Evolutionary conservation across 2,797 vertebrate species (phyloP).

Genomic region (Varecia variegata): DNA sequence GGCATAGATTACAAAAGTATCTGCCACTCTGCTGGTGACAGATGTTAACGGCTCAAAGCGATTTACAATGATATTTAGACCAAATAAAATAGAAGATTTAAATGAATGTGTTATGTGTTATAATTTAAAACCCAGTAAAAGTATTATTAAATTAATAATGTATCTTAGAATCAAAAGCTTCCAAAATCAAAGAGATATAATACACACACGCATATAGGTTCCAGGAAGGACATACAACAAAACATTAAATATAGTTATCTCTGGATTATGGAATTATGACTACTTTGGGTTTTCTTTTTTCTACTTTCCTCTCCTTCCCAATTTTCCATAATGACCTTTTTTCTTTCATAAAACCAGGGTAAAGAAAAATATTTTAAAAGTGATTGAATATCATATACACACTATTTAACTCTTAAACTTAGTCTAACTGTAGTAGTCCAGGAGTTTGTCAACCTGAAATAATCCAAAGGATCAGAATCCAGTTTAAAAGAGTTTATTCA

Average conservation of each 20-base stretch:
- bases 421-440: neutral
- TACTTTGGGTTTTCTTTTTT: neutral
- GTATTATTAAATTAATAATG: neutral
- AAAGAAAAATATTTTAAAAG: neutral
- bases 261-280: neutral
- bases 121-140: neutral
- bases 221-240: neutral
- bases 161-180: slow-evolving; percentile 2
- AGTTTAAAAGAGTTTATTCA: too few species aligned
- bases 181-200: neutral
- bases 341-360: neutral
- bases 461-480: too few species aligned
- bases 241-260: neutral
- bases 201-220: neutral
- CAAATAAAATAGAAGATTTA: neutral
- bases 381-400: neutral
- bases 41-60: neutral
- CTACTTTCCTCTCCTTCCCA: neutral
- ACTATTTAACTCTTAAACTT: neutral
- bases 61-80: neutral
- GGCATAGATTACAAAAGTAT: neutral
- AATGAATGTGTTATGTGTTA: neutral
- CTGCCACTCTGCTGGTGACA: neutral
- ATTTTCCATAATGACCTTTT: neutral
- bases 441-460: too few species aligned